These are phyloP conservation scores for Meliscaeva auricollis DNA, from an alignment of 2,888 invertebrate species.

Conservation along the genomic window DNA sequence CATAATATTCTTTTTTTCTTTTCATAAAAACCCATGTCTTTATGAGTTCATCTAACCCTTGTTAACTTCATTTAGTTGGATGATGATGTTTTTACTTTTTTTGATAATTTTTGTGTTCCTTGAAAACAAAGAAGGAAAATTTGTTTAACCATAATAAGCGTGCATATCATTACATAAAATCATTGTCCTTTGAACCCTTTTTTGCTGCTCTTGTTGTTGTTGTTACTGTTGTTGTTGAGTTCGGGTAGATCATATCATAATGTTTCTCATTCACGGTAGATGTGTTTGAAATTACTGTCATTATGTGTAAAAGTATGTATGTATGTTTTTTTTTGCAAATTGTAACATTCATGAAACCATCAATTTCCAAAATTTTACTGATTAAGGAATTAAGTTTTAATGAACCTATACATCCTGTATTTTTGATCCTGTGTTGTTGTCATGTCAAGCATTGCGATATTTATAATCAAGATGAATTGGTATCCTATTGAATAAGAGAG, in stretches of 20 bases:
- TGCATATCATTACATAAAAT: constrained; percentile 20
- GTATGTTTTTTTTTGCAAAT: not conserved
- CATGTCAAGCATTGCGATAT: not conserved
- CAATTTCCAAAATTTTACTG: constrained; percentile 32
- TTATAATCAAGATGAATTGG: constrained; percentile 25
- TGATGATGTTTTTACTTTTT: constrained; percentile 1
- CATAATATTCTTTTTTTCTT: not conserved
- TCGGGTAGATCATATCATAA: not conserved
- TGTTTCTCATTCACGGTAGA: not conserved
- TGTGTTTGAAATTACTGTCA: constrained; percentile 18
- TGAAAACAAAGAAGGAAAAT: not conserved
- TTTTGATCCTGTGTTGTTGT: constrained; percentile 4
- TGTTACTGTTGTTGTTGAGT: too few relatives aligned
- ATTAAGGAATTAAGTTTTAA: constrained; percentile 27
- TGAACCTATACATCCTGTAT: constrained; percentile 4
- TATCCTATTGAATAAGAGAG: not conserved
- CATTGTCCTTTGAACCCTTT: constrained; percentile 35
- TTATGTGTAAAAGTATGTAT: not conserved
- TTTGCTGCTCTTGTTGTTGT: not conserved
- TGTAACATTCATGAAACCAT: constrained; percentile 28
- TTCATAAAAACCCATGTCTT: constrained; percentile 1
- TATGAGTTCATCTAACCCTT: constrained; percentile 15
- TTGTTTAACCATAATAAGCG: not conserved
- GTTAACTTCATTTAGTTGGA: constrained; percentile 18
- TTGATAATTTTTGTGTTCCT: not conserved